Base-by-base conservation (phyloP, 2,888 invertebrate species). In the Andrena bicolor region DNA sequence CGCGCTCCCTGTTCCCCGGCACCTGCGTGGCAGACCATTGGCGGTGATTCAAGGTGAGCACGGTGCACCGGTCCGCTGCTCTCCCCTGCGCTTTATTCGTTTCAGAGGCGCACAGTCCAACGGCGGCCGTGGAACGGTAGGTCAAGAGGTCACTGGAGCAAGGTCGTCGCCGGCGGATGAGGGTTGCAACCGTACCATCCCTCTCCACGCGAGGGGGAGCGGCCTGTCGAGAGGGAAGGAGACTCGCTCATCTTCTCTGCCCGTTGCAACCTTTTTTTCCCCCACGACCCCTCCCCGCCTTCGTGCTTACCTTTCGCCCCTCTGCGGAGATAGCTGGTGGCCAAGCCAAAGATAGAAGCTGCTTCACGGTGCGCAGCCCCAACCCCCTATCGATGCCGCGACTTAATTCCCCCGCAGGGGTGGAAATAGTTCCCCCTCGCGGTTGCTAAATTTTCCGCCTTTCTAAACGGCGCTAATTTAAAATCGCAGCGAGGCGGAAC, bases 121-220 rank as follows among this genome's bases (percentile, higher is more conserved):
- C 75, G 78, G 53, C 83, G 76, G 61, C 77, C 75, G 80, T 68
- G 81, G 56, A 10, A 56, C 60, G 68, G 82, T 86, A 82, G 88
- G 89, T 88, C 88, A 88, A 88, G 84, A 87, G 89, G 88, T 87
- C 73, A 88, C 87, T 86, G 88, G 88, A 87, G 89, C 88, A 88
- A 88, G 88, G 88, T 87, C 89, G 86, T 56, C 48, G 60, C 60
- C 68, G 71, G 61, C 75, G 75, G 64, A 68, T 78, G 83, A 81
- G 82, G 65, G 85, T 83, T 83, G 85, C 87, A 64, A 69, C 70
- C 69, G 74, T 74, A 35, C 71, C 74, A 82, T 84, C 87, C 76
- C 71, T 80, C 80, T 60, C 10, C 76, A 6, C 65, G 64, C 68
- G 23, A 61, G 48, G 5, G 32, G 53, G 68, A 48, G 63, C 28